Conservation (phyloP, 2,113 vertebrate genomes). For the Callocephalon fimbriatum region DNA sequence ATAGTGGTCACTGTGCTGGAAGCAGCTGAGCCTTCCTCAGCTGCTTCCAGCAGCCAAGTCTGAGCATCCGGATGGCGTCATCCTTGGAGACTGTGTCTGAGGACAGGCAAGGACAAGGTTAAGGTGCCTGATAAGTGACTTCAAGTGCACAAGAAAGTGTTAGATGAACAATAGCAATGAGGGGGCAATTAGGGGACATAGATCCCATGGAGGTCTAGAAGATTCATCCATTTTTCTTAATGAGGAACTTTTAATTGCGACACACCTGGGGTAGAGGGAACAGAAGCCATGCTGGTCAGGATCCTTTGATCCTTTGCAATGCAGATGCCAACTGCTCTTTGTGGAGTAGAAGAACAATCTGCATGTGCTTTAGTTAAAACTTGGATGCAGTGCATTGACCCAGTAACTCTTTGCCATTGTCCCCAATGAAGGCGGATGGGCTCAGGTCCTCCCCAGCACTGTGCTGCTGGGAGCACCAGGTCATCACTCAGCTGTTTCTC, state of each 20-base stretch:
- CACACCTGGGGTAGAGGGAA: not conserved
- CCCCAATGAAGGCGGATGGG: not conserved
- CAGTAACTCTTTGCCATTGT: not conserved
- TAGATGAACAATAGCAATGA: not conserved
- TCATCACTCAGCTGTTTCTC: not conserved
- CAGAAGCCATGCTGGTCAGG: accelerated
- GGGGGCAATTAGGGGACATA: not conserved
- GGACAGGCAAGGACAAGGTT: not conserved
- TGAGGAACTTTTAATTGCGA: not conserved
- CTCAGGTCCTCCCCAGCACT: accelerated
- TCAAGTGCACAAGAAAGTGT: not conserved
- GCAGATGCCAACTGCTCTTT: not conserved
- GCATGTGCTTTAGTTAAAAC: not conserved
- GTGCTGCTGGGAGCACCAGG: not conserved
- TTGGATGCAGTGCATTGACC: accelerated
- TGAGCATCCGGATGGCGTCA: not conserved
- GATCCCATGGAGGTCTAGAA: not conserved
- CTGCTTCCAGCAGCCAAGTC: not conserved
- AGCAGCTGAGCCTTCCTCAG: not conserved
- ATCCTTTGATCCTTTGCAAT: not conserved
- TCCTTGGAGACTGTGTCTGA: not conserved
- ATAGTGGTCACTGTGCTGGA: not conserved
- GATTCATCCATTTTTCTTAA: not conserved
- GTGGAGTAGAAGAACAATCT: not conserved
- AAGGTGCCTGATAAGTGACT: not conserved